These are phyloP conservation scores for Agrotis puta DNA, from an alignment of 2,888 invertebrate genomes.

Conservation along the genomic window DNA sequence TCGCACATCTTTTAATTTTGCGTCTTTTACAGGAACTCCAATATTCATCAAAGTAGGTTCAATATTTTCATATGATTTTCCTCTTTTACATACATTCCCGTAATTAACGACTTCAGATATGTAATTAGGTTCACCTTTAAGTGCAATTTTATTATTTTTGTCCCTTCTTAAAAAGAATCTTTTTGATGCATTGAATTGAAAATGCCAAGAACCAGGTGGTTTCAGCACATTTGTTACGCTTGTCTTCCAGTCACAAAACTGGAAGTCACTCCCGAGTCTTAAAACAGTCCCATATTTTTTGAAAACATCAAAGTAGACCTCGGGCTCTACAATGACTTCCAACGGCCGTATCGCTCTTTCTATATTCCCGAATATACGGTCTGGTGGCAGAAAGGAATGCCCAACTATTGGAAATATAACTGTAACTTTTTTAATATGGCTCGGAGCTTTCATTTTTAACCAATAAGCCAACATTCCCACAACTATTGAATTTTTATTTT, in stretches of 20 bases:
- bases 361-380: background rate
- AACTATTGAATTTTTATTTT: background rate
- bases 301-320: too few species aligned
- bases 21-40: too few species aligned
- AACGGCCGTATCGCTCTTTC: background rate
- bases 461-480: background rate
- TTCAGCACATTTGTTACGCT: background rate
- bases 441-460: background rate
- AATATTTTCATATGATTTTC: too few species aligned
- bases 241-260: conserved; percentile 4
- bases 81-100: too few species aligned
- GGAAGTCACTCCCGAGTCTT: background rate
- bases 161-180: background rate
- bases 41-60: too few species aligned
- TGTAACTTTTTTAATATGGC: background rate
- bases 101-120: too few species aligned
- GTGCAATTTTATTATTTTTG: background rate
- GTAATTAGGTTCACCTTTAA: too few species aligned
- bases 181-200: background rate
- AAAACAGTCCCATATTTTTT: background rate
- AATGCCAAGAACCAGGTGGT: conserved; percentile 1
- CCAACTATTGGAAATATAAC: background rate
- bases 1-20: too few species aligned
- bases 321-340: too few species aligned
- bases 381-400: background rate